Percentiles rank a stretch among this genome's conserved stretches.
Evolutionary conservation across 35 echinoderm and acorn worm genomes (phyloP).

Genomic region (Amphiura filiformis): DNA sequence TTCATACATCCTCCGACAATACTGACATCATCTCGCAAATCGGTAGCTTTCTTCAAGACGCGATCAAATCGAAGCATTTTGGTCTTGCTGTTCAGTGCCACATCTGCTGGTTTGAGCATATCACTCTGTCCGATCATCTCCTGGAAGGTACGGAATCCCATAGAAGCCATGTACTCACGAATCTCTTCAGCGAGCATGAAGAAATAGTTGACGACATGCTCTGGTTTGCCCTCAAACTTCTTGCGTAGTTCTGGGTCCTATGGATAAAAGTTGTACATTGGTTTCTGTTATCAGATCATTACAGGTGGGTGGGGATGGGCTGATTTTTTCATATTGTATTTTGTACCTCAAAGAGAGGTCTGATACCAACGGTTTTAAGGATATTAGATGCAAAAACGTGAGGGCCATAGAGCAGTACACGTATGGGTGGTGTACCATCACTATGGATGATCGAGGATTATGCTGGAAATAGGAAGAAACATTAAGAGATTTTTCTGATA

Average conservation of each 20-base stretch:
- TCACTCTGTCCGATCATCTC: slow-evolving; percentile 95
- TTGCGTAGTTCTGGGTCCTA: slow-evolving; percentile 95
- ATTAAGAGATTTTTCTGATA: no score
- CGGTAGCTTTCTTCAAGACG: slow-evolving; percentile 65
- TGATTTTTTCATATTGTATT: no score
- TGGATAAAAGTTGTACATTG: slow-evolving; percentile 16
- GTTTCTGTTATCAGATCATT: no score
- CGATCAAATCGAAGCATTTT: slow-evolving; percentile 78
- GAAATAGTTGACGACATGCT: slow-evolving; percentile 95
- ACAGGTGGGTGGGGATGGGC: no score
- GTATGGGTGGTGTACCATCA: no score
- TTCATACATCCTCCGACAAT: slow-evolving; percentile 65
- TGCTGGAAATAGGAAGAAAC: no score
- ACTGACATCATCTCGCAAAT: slow-evolving; percentile 61
- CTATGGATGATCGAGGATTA: no score
- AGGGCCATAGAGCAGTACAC: no score
- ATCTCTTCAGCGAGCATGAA: slow-evolving; percentile 99
- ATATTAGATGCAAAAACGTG: no score
- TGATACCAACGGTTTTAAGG: no score
- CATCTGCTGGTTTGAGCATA: slow-evolving; percentile 50
- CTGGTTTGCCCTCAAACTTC: slow-evolving; percentile 95
- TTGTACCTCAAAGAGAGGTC: no score
- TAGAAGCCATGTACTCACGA: slow-evolving; percentile 77
- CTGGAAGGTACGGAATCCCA: slow-evolving; percentile 97
- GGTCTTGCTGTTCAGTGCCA: slow-evolving; percentile 52